These are phyloP conservation scores for Mechanitis mazaeus DNA, from an alignment of 2,888 invertebrate genomes.

Conservation along the genomic window DNA sequence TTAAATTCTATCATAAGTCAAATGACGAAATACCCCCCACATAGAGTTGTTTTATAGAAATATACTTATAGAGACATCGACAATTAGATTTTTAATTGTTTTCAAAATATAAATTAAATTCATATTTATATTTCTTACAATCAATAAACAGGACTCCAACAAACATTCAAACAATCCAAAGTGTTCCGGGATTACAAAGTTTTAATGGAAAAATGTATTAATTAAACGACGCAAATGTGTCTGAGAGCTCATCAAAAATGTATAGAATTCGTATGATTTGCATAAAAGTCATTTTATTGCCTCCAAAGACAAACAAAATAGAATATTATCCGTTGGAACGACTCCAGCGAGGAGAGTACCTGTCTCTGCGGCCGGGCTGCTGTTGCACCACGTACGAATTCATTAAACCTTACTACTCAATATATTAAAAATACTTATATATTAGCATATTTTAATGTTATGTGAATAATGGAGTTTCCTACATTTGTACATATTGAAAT, in stretches of 20 bases:
- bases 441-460: too few species aligned
- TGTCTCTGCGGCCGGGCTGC: conserved; percentile 12
- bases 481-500: too few species aligned
- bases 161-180: conserved; percentile 22
- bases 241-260: conserved; percentile 72
- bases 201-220: conserved; percentile 71
- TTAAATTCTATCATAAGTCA: not conserved
- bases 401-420: not conserved
- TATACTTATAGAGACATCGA: too few species aligned
- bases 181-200: conserved; percentile 50
- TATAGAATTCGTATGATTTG: conserved; percentile 77
- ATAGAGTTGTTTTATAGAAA: not conserved
- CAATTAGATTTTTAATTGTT: not conserved
- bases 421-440: too few species aligned
- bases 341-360: conserved; percentile 52
- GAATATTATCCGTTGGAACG: conserved; percentile 72
- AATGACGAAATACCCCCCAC: too few species aligned
- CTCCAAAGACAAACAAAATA: conserved; percentile 75
- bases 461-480: too few species aligned
- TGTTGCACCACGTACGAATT: conserved; percentile 7
- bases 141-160: conserved; percentile 18
- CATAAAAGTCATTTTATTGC: conserved; percentile 78
- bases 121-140: conserved; percentile 19
- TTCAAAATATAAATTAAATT: not conserved
- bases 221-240: conserved; percentile 67